Conservation (phyloP, 2,888 invertebrate genomes). For the Sarcophaga rosellei region DNA sequence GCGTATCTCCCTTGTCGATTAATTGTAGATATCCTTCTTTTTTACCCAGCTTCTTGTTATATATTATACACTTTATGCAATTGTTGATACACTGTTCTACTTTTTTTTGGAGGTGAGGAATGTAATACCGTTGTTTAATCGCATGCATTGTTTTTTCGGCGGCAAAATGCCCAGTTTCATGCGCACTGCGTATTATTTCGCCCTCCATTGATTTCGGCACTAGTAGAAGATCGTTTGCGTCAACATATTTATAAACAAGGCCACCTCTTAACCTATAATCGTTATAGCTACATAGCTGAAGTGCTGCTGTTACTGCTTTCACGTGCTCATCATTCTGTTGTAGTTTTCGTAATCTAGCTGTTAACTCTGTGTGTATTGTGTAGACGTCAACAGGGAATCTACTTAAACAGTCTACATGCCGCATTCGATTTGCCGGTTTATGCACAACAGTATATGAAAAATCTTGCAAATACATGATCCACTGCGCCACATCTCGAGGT, state of each 20-base stretch:
- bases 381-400: constrained; percentile 33
- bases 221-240: constrained; percentile 33
- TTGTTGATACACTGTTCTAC: constrained; percentile 48
- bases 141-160: constrained; percentile 43
- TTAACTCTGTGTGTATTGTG: background rate
- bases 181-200: constrained; percentile 37
- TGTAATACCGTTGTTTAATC: constrained; percentile 50
- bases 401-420: constrained; percentile 70
- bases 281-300: background rate
- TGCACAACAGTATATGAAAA: constrained; percentile 69
- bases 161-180: constrained; percentile 44
- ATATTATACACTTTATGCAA: constrained; percentile 55
- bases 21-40: constrained; percentile 56
- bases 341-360: background rate
- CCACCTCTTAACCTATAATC: constrained; percentile 12
- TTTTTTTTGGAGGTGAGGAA: constrained; percentile 60
- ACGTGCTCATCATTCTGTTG: constrained; percentile 2
- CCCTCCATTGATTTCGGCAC: constrained; percentile 50
- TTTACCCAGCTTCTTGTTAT: constrained; percentile 59
- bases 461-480: constrained; percentile 69
- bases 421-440: constrained; percentile 66
- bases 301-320: background rate
- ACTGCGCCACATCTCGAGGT: constrained; percentile 68
- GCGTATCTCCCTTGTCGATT: constrained; percentile 59
- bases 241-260: constrained; percentile 33